Base-by-base conservation (phyloP, 1,140 invertebrate genomes). In the Drosophila insularis region DNA sequence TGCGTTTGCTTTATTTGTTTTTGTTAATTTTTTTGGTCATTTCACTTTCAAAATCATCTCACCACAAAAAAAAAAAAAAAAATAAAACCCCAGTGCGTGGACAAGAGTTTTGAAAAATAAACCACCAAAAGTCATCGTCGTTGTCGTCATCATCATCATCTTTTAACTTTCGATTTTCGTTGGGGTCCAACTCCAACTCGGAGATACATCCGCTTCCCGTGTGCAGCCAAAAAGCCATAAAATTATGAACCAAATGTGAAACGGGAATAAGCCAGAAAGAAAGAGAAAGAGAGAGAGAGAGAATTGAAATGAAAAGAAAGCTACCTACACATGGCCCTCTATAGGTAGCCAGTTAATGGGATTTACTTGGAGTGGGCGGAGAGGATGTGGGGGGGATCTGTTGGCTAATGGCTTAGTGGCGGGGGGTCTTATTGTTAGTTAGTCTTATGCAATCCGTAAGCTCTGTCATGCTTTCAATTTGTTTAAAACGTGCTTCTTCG, bases 41-140 rank as follows among this genome's bases (percentile, higher is more conserved):
- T 89, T 89, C 84, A 89, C 84, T 89, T 89, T 89, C 84, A 84
- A 89, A 89, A 80, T 56, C 79, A 87, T 68, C 74, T 68, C 82
- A 87, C 82, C 78, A 81, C 81, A 85, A 27, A 27, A 27, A 5
- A 23, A 27, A 27, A 27, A 27, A 27, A 27, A 27, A 5, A 23
- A 27, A 27, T 5, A 27, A 27, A 27, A 50, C 67, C 61, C 70
- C 64, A 78, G 17, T 70, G 75, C 75, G 67, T 77, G 66, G 81
- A 78, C 81, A 70, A 70, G 78, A 76, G 84, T 74, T 60, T 55
- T 58, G 50, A 55, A 71, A 81, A 63, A 69, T 53, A 80, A 89
- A 65, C 68, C 59, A 78, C 84, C 5, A 27, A 84, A 53, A 70
- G 84, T 89, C 84, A 84, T n/a, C n/a, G n/a, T n/a, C n/a, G n/a